phyloP scores from a whole-genome alignment of 2,797 vertebrate genomes.

The Acridotheres tristis region DNA sequence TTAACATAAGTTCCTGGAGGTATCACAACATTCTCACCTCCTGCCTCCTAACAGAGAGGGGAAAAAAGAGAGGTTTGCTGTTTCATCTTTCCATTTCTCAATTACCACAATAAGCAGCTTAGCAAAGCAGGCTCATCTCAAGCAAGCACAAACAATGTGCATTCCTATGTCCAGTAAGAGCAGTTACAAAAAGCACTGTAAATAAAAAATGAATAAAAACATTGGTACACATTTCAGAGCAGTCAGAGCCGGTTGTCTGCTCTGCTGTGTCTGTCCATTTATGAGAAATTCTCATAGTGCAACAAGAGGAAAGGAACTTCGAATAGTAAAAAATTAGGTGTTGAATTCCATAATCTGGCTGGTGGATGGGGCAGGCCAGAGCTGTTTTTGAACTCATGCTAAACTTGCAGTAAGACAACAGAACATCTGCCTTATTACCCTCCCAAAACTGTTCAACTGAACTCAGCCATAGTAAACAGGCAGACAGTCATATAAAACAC shows the following conservation, averaged over 20 bases:
- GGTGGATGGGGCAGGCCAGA: background rate
- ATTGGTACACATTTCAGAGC: background rate
- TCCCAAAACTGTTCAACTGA: background rate
- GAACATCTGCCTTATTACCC: background rate
- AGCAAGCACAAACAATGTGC: accelerated
- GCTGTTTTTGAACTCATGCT: accelerated
- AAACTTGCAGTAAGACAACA: background rate
- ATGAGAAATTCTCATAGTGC: background rate
- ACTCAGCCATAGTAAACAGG: background rate
- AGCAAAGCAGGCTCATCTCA: background rate
- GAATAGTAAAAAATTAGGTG: background rate
- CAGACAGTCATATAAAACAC: accelerated
- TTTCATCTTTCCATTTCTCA: background rate
- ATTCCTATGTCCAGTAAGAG: background rate
- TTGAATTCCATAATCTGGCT: background rate
- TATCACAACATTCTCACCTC: slow-evolving; percentile 87
- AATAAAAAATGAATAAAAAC: background rate
- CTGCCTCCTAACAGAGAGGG: slow-evolving; percentile 79
- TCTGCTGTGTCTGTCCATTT: background rate
- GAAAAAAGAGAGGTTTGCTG: background rate
- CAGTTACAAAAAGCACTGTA: background rate
- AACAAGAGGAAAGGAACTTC: background rate
- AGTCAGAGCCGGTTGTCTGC: background rate
- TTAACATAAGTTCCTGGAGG: slow-evolving; percentile 94
- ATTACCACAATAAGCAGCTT: background rate